phyloP scores from a whole-genome alignment of 1,140 invertebrate genomes.

The Drosophila littoralis region DNA sequence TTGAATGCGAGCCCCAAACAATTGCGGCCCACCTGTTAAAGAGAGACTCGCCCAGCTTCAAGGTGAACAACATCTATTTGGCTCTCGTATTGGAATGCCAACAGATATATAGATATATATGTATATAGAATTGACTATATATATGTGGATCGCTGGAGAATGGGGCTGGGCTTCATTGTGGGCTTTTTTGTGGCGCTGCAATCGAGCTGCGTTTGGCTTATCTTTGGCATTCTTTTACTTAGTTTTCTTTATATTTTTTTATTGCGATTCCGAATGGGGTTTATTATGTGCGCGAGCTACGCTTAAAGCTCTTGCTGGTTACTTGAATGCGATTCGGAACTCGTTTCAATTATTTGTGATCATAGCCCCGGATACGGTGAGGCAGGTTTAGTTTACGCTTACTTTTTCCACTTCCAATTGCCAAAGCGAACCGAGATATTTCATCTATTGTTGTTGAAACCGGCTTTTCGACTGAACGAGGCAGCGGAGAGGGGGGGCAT shows the following conservation, averaged over 20 bases:
- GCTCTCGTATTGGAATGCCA: neutral
- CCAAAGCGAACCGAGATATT: slow-evolving; percentile 2
- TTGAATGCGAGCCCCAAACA: too few relatives aligned
- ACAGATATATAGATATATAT: neutral
- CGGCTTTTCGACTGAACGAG: slow-evolving; percentile 1
- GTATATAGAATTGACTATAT: neutral
- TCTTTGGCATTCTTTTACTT: slow-evolving; percentile 5
- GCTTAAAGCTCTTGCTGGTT: too few relatives aligned
- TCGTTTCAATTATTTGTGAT: neutral
- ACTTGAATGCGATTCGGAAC: too few relatives aligned
- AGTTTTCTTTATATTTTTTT: neutral
- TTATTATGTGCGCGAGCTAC: neutral
- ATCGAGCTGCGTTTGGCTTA: too few relatives aligned
- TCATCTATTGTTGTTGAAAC: neutral
- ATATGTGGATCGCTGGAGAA: neutral
- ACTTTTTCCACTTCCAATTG: neutral
- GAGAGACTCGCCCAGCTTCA: neutral
- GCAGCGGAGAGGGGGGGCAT: neutral
- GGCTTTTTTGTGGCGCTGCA: neutral
- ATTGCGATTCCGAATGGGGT: neutral
- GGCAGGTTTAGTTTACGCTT: neutral
- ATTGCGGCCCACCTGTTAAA: slow-evolving; percentile 20
- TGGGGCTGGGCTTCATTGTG: too few relatives aligned
- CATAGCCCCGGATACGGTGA: neutral
- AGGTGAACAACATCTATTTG: slow-evolving; percentile 28